Evolutionary conservation across 1,140 invertebrate species (phyloP).

Genomic region (Nixonia krombeini): DNA sequence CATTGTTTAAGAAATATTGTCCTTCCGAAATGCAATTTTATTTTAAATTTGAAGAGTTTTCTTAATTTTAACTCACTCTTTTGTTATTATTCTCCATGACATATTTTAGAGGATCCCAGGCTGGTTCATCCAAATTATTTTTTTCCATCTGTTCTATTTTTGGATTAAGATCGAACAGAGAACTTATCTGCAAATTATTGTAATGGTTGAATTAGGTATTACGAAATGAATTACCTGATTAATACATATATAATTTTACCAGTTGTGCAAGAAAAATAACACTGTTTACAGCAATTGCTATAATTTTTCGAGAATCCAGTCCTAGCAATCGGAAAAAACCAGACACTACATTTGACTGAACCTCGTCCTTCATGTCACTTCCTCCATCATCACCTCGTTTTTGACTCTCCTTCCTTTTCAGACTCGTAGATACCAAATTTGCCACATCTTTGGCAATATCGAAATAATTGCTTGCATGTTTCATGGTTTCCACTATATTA

Average conservation of each 20-base stretch:
- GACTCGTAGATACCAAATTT: slow-evolving; percentile 61
- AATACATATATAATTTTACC: slow-evolving; percentile 69
- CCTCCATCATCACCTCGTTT: slow-evolving; percentile 30
- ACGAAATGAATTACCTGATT: not conserved
- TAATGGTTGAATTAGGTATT: no score
- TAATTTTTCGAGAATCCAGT: slow-evolving; percentile 80
- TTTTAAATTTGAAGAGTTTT: not conserved
- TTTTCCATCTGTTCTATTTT: slow-evolving; percentile 20
- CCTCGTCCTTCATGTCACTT: slow-evolving; percentile 16
- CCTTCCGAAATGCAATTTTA: no score
- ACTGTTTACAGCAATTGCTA: slow-evolving; percentile 84
- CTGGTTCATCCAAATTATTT: slow-evolving; percentile 10
- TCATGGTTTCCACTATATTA: slow-evolving; percentile 75
- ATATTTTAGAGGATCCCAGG: slow-evolving; percentile 43
- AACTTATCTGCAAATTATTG: slow-evolving; percentile 52
- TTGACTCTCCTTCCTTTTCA: slow-evolving; percentile 35
- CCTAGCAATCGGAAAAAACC: slow-evolving; percentile 81
- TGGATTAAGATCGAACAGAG: slow-evolving; percentile 55
- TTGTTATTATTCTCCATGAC: slow-evolving; percentile 55
- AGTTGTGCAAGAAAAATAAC: slow-evolving; percentile 87
- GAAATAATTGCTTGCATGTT: slow-evolving; percentile 75
- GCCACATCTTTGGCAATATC: slow-evolving; percentile 64
- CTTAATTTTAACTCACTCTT: slow-evolving; percentile 41
- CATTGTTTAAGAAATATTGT: no score
- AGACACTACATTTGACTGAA: slow-evolving; percentile 70